A percentile compares a stretch with the other conserved stretches of the same genome.
Evolutionary conservation across 2,888 invertebrate species (phyloP).

Genomic region (Euzophera pinguis): DNA sequence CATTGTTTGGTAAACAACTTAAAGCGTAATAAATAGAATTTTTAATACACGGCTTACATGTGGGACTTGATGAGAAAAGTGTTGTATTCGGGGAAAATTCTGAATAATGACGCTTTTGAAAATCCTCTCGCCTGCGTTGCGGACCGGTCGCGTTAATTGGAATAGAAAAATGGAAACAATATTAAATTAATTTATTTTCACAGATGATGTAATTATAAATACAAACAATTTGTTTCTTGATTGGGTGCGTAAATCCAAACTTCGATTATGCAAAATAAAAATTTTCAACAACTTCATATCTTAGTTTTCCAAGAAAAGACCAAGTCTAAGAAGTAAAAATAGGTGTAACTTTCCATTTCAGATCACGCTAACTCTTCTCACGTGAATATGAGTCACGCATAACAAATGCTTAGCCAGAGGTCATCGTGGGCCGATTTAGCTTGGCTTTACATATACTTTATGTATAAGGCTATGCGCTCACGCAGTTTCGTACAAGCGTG

Average conservation of each 20-base stretch:
- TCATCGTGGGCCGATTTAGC: background rate
- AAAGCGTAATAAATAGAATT: constrained; percentile 50
- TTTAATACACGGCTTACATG: constrained; percentile 20
- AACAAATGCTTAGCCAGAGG: constrained; percentile 1
- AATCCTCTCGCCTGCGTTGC: background rate
- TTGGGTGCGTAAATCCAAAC: too few relatives aligned
- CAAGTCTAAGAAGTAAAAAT: background rate
- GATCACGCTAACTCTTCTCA: background rate
- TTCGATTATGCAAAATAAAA: too few relatives aligned
- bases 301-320: too few relatives aligned
- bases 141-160: background rate
- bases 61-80: constrained; percentile 10
- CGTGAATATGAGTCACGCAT: background rate
- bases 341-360: background rate
- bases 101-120: constrained; percentile 6
- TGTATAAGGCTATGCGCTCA: background rate
- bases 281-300: too few relatives aligned
- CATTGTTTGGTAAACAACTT: constrained; percentile 62
- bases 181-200: too few relatives aligned
- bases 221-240: too few relatives aligned
- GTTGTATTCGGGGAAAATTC: constrained; percentile 1
- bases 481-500: background rate
- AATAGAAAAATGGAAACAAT: too few relatives aligned
- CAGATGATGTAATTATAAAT: too few relatives aligned
- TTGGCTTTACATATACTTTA: background rate